Percentiles rank a stretch among this genome's conserved stretches.
phyloP scores from a whole-genome alignment of 2,797 vertebrate genomes.

The Malurus splendens region DNA sequence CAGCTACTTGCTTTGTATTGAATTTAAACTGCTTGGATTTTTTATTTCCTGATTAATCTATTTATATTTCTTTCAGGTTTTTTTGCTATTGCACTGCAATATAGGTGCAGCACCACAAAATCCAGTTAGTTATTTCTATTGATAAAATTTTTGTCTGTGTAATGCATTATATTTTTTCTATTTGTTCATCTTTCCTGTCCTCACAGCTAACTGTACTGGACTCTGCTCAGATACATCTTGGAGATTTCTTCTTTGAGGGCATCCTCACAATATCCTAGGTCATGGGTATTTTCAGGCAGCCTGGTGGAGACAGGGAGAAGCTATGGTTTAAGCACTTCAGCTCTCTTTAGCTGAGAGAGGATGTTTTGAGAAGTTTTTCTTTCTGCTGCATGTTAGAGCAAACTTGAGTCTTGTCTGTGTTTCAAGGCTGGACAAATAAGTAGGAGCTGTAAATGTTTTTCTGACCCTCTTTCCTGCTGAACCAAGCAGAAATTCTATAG shows the following conservation, averaged over 20 bases:
- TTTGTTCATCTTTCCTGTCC: not conserved
- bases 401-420: not conserved
- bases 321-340: not conserved
- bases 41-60: not conserved
- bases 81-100: not conserved
- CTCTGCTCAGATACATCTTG: not conserved
- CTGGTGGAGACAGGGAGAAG: not conserved
- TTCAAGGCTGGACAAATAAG: constrained; percentile 25
- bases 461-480: constrained; percentile 32
- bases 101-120: not conserved
- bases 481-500: constrained; percentile 33
- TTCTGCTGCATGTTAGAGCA: constrained; percentile 7
- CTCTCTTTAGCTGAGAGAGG: not conserved
- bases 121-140: not conserved
- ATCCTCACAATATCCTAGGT: not conserved
- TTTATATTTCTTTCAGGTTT: not conserved
- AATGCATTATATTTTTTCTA: not conserved
- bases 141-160: not conserved
- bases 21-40: not conserved
- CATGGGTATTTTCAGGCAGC: not conserved
- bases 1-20: not conserved
- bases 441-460: constrained; percentile 18
- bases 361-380: not conserved
- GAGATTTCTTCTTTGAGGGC: not conserved
- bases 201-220: not conserved